Conservation (phyloP, 2,797 vertebrate species). For the Rhinophrynus dorsalis region DNA sequence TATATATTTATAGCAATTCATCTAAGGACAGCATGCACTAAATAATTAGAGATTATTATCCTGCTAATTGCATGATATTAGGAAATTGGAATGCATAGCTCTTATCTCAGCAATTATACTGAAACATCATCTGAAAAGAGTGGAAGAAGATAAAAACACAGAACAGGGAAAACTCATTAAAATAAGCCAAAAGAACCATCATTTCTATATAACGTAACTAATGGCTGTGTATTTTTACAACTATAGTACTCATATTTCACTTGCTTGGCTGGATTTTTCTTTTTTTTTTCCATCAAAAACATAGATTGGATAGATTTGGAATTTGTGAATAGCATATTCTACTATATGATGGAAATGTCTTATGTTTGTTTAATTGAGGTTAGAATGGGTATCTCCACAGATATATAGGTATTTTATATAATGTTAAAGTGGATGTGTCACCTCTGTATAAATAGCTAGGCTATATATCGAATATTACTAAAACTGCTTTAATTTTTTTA, state of each 20-base stretch:
- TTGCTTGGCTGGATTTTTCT: background rate
- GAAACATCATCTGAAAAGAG: slow-evolving; percentile 51
- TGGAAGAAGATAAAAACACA: slow-evolving; percentile 23
- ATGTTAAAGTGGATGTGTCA: too few relatives aligned
- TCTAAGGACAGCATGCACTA: slow-evolving; percentile 44
- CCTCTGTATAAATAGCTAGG: too few relatives aligned
- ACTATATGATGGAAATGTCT: background rate
- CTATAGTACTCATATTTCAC: background rate
- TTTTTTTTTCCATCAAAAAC: background rate
- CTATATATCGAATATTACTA: too few relatives aligned
- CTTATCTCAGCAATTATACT: slow-evolving; percentile 56
- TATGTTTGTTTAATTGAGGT: background rate
- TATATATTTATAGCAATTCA: slow-evolving; percentile 51
- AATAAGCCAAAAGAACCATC: slow-evolving; percentile 17
- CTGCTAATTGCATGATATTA: slow-evolving; percentile 57
- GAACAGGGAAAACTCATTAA: slow-evolving; percentile 38
- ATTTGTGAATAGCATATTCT: background rate
- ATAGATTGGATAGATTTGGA: too few relatives aligned
- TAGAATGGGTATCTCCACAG: background rate
- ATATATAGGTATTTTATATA: background rate
- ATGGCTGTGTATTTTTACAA: background rate
- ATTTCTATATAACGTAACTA: background rate
- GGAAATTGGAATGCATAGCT: slow-evolving; percentile 54
- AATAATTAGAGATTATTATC: slow-evolving; percentile 61
- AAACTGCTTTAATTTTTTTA: too few relatives aligned